Conservation (phyloP, 2,113 vertebrate genomes). For the Spermophilus dauricus region DNA sequence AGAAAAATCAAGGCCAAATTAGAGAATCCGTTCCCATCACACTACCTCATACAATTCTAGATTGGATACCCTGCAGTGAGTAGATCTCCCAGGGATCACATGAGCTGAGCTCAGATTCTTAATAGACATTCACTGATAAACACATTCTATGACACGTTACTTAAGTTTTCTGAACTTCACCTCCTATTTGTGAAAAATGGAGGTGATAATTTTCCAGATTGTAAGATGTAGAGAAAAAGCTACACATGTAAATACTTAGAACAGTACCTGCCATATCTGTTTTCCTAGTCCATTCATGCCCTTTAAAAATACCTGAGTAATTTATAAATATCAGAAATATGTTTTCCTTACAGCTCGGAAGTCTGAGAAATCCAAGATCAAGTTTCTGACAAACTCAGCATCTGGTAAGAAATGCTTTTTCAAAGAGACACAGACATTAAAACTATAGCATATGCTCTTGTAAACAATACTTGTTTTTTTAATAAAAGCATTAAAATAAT, state of each 20-base stretch:
- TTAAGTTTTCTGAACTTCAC: not conserved
- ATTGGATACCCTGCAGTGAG: not conserved
- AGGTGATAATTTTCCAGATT: no score
- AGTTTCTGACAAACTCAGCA: no score
- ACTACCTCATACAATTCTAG: not conserved
- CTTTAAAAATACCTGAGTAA: no score
- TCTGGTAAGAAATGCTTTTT: no score
- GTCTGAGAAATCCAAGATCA: not conserved
- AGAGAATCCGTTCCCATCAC: not conserved
- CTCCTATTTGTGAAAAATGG: not conserved
- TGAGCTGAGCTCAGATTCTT: not conserved
- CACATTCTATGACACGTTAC: not conserved
- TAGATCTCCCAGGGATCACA: no score
- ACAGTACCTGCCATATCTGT: no score
- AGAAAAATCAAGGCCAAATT: not conserved
- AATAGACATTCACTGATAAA: not conserved
- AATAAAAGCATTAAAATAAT: not conserved
- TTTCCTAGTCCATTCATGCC: not conserved
- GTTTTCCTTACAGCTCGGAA: not conserved
- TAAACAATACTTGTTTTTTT: not conserved
- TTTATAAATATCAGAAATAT: no score
- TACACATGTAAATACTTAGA: not conserved
- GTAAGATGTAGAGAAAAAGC: not conserved
- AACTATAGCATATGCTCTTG: not conserved
- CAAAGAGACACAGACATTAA: not conserved